Conservation (phyloP, 2,113 vertebrate genomes). For the Osmerus eperlanus region DNA sequence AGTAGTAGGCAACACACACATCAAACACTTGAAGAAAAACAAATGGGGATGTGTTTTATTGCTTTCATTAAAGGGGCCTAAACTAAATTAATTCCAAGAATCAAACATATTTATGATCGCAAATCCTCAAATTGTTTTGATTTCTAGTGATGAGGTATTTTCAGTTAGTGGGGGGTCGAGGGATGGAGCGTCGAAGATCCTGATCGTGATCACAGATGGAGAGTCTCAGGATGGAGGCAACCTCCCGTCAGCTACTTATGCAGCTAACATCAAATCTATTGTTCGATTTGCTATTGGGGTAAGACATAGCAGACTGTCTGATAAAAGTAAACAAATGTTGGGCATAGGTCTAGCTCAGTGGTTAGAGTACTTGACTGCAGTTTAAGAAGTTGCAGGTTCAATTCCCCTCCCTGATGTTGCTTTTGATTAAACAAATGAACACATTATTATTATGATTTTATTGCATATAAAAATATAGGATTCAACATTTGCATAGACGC, state of each 20-base stretch:
- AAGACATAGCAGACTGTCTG: slow-evolving; percentile 5
- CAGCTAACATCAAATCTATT: slow-evolving; percentile 29
- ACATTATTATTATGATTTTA: too few species aligned
- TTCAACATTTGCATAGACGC: too few species aligned
- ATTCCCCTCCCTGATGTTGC: too few species aligned
- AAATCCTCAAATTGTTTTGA: slow-evolving; percentile 2
- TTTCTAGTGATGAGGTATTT: slow-evolving; percentile 41
- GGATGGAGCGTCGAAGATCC: slow-evolving; percentile 47
- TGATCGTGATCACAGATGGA: slow-evolving; percentile 74
- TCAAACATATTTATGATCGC: neutral
- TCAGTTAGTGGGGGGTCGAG: neutral
- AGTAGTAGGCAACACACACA: neutral
- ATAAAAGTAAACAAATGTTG: too few species aligned
- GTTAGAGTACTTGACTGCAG: too few species aligned
- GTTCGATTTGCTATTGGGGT: slow-evolving; percentile 69
- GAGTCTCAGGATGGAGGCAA: rapidly evolving
- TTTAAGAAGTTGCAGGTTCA: too few species aligned
- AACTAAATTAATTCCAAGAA: neutral
- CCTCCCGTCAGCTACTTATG: rapidly evolving
- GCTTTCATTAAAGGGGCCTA: too few species aligned
- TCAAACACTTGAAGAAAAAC: too few species aligned
- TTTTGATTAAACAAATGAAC: too few species aligned
- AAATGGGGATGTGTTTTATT: neutral
- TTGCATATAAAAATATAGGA: too few species aligned
- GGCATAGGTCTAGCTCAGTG: too few species aligned